phyloP scores from a whole-genome alignment of 1,140 invertebrate species.

The Pygmarrhopalites habei region DNA sequence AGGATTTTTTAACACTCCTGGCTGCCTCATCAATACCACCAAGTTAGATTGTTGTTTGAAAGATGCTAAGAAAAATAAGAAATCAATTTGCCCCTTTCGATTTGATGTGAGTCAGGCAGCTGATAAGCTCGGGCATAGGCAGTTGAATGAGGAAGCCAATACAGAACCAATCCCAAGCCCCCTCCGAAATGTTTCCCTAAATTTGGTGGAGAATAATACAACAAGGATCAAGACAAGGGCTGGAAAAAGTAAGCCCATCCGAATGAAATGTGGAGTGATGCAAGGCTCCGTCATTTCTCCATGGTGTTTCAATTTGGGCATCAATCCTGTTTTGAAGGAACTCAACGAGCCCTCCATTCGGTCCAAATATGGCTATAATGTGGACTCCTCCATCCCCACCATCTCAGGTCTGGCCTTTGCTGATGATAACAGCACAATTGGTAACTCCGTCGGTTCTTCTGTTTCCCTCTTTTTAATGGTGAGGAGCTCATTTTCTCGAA shows the following conservation, averaged over 20 bases:
- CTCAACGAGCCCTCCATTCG: background rate
- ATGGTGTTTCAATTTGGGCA: background rate
- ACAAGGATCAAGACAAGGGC: background rate
- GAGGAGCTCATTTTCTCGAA: background rate
- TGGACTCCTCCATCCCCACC: background rate
- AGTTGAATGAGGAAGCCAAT: background rate
- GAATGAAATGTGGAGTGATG: background rate
- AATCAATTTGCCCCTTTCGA: background rate
- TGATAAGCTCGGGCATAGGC: background rate
- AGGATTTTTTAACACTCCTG: background rate
- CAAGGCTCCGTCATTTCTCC: background rate
- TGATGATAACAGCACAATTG: background rate
- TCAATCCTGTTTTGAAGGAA: background rate
- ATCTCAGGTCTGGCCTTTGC: background rate
- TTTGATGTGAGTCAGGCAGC: background rate
- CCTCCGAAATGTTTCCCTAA: background rate
- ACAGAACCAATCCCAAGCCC: background rate
- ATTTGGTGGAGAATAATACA: background rate
- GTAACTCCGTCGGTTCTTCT: background rate
- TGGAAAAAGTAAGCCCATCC: background rate
- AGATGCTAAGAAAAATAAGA: background rate
- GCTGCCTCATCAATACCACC: background rate
- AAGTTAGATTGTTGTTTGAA: background rate
- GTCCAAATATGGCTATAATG: constrained; percentile 1
- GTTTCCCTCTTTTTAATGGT: background rate